Conservation (phyloP, 2,797 vertebrate species). For the Helarctos malayanus region DNA sequence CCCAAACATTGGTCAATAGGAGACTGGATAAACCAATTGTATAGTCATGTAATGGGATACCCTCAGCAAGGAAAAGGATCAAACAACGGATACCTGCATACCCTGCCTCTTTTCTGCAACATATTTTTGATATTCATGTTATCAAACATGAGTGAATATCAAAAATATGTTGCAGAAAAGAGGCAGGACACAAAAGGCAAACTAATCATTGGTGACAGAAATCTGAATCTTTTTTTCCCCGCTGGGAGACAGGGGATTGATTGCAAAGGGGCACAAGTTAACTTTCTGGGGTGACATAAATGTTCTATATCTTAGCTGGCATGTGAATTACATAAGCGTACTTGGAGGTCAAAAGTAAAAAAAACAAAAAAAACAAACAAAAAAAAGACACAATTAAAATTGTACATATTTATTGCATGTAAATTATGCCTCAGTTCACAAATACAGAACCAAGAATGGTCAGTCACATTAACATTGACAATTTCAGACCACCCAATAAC, state of each 20-base stretch:
- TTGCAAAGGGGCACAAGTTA: background rate
- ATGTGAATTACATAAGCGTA: background rate
- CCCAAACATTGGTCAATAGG: background rate
- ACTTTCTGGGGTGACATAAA: background rate
- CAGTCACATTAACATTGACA: background rate
- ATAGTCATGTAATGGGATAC: background rate
- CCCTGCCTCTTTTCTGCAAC: too few species aligned
- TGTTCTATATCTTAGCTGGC: background rate
- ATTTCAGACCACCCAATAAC: background rate
- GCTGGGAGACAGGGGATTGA: background rate
- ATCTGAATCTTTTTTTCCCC: background rate
- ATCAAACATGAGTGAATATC: background rate
- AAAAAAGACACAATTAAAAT: background rate
- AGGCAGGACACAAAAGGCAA: background rate
- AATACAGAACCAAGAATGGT: background rate
- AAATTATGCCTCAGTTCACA: constrained; percentile 6
- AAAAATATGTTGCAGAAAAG: constrained; percentile 11
- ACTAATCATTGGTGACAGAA: background rate
- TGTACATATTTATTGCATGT: background rate
- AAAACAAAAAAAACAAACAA: background rate
- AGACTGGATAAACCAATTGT: background rate
- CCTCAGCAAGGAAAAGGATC: background rate
- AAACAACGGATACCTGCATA: background rate
- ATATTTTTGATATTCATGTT: too few species aligned
- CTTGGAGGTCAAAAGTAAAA: background rate